Percentiles rank a stretch among this genome's conserved stretches.
Conservation (phyloP, 2,113 vertebrate genomes). For the Phrynosoma blainvillii region DNA sequence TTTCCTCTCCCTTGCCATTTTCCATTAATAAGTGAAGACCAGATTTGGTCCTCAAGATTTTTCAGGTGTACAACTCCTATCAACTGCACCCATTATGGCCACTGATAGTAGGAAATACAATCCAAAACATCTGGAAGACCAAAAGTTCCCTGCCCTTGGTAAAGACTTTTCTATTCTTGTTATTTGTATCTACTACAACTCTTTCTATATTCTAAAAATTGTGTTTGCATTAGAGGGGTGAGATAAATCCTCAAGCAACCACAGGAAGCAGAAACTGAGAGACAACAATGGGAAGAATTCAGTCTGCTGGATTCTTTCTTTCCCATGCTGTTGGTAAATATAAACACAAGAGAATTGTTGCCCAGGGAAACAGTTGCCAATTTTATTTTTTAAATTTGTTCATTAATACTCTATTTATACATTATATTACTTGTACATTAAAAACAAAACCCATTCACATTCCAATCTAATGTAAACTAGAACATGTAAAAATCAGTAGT, state of each 20-base stretch:
- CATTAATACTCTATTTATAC: not conserved
- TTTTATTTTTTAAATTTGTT: not conserved
- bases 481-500: not conserved
- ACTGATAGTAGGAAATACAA: not conserved
- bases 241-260: not conserved
- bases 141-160: not conserved
- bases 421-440: not conserved
- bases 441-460: not conserved
- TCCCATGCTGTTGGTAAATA: not conserved
- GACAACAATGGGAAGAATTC: not conserved
- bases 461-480: not conserved
- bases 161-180: not conserved
- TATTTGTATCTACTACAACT: not conserved
- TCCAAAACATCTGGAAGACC: not conserved
- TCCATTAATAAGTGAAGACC: too few relatives aligned
- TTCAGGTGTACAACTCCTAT: not conserved
- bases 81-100: too few relatives aligned
- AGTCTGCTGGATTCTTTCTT: not conserved
- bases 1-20: not conserved
- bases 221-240: not conserved
- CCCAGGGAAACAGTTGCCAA: not conserved
- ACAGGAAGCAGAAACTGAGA: not conserved
- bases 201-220: not conserved
- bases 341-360: not conserved
- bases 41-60: not conserved